These are phyloP conservation scores for Notamacropus eugenii DNA, from an alignment of 2,797 vertebrate genomes.

Conservation along the genomic window DNA sequence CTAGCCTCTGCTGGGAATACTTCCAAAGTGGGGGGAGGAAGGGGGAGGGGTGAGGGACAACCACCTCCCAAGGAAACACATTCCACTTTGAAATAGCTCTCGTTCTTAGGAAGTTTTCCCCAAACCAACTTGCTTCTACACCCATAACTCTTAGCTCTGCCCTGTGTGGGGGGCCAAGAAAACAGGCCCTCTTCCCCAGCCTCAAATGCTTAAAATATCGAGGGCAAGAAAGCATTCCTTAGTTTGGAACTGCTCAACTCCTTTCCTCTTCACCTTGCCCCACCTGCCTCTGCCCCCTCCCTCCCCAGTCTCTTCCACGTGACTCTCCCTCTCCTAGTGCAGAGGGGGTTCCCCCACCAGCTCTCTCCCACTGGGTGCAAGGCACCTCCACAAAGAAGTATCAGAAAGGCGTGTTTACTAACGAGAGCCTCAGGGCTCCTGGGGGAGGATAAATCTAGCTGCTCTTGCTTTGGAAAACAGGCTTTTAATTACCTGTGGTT, in stretches of 20 bases:
- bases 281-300: not conserved
- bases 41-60: not conserved
- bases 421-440: constrained; percentile 56
- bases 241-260: not conserved
- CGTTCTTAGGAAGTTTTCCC: not conserved
- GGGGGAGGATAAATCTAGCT: constrained; percentile 61
- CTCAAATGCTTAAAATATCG: not conserved
- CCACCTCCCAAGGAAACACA: not conserved
- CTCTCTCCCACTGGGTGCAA: not conserved
- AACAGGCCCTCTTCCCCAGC: not conserved
- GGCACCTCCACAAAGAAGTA: constrained; percentile 37
- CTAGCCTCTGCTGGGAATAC: not conserved
- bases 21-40: not conserved
- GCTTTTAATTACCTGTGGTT: constrained; percentile 65
- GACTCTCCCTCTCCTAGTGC: not conserved
- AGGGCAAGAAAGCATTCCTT: not conserved
- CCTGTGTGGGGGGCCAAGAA: not conserved
- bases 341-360: not conserved
- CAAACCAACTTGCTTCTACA: not conserved
- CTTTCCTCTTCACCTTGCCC: not conserved
- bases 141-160: not conserved
- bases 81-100: not conserved
- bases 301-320: not conserved
- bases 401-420: constrained; percentile 63
- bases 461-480: constrained; percentile 70